Evolutionary conservation across 2,797 vertebrate genomes (phyloP).

Genomic region (Danio albolineatus): DNA sequence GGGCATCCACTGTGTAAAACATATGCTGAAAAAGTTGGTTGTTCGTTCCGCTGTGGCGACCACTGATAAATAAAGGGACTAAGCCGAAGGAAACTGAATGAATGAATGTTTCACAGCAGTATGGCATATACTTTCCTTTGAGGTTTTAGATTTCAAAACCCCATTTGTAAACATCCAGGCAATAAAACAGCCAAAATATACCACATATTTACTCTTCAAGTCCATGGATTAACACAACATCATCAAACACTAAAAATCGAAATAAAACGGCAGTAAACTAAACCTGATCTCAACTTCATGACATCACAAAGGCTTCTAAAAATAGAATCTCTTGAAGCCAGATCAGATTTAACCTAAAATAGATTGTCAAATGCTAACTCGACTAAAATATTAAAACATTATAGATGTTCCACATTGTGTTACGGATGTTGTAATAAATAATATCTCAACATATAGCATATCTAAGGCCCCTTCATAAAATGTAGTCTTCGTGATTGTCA

Average conservation of each 20-base stretch:
- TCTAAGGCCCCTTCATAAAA: slow-evolving; percentile 9
- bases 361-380: slow-evolving; percentile 11
- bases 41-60: too few relatives aligned
- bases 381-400: not conserved
- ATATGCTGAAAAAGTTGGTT: too few relatives aligned
- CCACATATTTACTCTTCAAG: not conserved
- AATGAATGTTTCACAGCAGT: not conserved
- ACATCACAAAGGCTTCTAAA: slow-evolving; percentile 22
- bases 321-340: slow-evolving; percentile 12
- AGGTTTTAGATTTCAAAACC: not conserved
- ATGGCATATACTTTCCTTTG: slow-evolving; percentile 11
- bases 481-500: not conserved
- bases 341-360: slow-evolving; percentile 6
- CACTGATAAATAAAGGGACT: too few relatives aligned
- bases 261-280: slow-evolving; percentile 10
- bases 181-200: not conserved
- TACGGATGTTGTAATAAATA: slow-evolving; percentile 1
- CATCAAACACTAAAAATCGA: not conserved
- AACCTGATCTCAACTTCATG: slow-evolving; percentile 6
- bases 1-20: too few relatives aligned
- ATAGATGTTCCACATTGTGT: not conserved
- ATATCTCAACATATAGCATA: not conserved
- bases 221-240: not conserved
- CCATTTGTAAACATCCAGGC: not conserved
- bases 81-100: too few relatives aligned